A percentile compares a stretch with the other conserved stretches of the same genome.
phyloP scores from a whole-genome alignment of 2,888 invertebrate genomes.

The Sesamia inferens region DNA sequence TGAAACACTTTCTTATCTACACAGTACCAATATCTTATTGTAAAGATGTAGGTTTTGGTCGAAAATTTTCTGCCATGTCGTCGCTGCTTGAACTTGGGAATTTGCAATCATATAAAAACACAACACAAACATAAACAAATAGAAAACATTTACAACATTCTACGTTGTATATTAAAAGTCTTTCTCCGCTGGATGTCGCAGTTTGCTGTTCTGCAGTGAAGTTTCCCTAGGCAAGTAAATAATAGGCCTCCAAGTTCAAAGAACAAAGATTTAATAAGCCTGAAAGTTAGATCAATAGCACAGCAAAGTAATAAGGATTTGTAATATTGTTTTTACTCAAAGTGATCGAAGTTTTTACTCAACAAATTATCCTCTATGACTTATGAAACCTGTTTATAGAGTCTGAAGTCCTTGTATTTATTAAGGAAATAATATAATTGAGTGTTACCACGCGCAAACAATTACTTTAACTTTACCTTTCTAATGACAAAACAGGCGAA shows the following conservation, averaged over 20 bases:
- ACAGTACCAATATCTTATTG: background rate
- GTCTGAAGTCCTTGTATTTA: constrained; percentile 53
- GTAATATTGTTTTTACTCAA: constrained; percentile 23
- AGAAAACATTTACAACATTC: background rate
- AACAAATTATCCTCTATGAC: constrained; percentile 36
- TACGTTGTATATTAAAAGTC: background rate
- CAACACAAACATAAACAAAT: background rate
- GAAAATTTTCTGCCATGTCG: background rate
- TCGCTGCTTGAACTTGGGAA: background rate
- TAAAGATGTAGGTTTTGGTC: background rate
- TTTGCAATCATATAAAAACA: background rate
- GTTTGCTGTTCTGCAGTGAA: constrained; percentile 3
- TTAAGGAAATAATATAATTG: constrained; percentile 52
- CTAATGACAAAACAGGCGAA: constrained; percentile 51
- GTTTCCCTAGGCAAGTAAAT: background rate
- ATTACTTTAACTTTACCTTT: constrained; percentile 40
- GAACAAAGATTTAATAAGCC: constrained; percentile 22
- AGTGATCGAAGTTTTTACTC: constrained; percentile 21
- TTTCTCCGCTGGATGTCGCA: constrained; percentile 19
- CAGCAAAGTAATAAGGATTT: constrained; percentile 20
- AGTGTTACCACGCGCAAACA: constrained; percentile 54
- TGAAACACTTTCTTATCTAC: background rate
- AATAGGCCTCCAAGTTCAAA: constrained; percentile 6
- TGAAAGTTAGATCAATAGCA: constrained; percentile 25
- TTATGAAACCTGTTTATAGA: constrained; percentile 43